phyloP scores from a whole-genome alignment of 92 coral and sea anemone species.

The Blastomussa wellsi region DNA sequence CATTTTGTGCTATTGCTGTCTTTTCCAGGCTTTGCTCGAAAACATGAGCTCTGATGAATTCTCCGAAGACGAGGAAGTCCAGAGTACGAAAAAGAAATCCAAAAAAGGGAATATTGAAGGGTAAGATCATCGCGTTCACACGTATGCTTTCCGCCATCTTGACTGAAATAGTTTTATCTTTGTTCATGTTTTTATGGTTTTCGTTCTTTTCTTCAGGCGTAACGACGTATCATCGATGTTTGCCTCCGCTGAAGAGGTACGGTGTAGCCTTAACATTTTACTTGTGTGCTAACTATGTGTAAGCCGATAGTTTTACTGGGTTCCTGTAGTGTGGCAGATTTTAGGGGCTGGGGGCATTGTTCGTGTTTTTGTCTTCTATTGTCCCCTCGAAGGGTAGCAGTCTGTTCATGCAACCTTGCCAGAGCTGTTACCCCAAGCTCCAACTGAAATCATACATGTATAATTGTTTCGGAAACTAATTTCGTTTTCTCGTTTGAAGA shows the following conservation, averaged over 20 bases:
- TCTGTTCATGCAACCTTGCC: no score
- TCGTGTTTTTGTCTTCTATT: no score
- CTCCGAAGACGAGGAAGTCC: conserved; percentile 68
- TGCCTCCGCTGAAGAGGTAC: conserved; percentile 98
- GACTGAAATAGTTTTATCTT: neutral
- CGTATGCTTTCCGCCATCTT: neutral
- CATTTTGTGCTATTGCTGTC: neutral
- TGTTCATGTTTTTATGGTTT: neutral
- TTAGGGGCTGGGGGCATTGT: no score
- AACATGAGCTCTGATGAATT: conserved; percentile 97
- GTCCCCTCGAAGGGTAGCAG: no score
- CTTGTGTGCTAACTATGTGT: no score
- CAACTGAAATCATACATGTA: no score
- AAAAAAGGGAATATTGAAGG: conserved; percentile 48
- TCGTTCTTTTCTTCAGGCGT: conserved; percentile 13
- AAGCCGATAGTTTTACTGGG: no score
- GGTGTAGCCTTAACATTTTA: neutral
- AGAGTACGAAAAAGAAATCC: conserved; percentile 50
- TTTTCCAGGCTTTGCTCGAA: conserved; percentile 79
- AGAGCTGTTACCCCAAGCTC: no score
- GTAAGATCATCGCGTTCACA: conserved; percentile 23
- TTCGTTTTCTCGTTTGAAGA: no score
- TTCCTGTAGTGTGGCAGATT: no score
- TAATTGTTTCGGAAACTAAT: no score
- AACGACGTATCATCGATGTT: conserved; percentile 86